Evolutionary conservation across 1,140 invertebrate genomes (phyloP).

Genomic region (Lepidurus packardi): DNA sequence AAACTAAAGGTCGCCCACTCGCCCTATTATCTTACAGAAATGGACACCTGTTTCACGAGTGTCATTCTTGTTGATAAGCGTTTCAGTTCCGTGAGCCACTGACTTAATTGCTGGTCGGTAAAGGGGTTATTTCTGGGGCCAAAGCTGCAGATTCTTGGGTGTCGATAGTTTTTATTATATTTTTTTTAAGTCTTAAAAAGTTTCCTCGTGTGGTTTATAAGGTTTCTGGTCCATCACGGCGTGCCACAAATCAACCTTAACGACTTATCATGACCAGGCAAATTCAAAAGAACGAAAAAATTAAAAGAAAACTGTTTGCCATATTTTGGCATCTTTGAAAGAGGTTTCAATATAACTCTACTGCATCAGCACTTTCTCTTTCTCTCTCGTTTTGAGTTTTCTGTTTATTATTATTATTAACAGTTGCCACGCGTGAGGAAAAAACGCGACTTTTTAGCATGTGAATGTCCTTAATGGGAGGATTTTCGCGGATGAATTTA

Average conservation of each 20-base stretch:
- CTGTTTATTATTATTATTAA: too few relatives aligned
- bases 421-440: background rate
- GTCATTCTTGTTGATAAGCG: background rate
- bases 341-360: background rate
- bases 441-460: background rate
- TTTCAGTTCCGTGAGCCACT: background rate
- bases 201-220: background rate
- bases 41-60: background rate
- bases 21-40: background rate
- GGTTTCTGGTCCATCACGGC: background rate
- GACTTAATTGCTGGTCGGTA: background rate
- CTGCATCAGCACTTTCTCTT: slow-evolving; percentile 9
- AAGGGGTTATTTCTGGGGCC: background rate
- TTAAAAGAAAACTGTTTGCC: background rate
- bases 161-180: background rate
- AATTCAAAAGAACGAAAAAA: background rate
- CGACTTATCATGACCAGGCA: slow-evolving; percentile 17
- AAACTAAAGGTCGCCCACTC: slow-evolving; percentile 1
- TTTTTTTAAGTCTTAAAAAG: background rate
- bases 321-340: slow-evolving; percentile 9
- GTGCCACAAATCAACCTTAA: slow-evolving; percentile 21
- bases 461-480: background rate
- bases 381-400: background rate
- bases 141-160: background rate
- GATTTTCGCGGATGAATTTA: slow-evolving; percentile 10